Percentiles rank a stretch among this genome's conserved stretches.
Evolutionary conservation across 2,113 vertebrate genomes (phyloP).

Genomic region (Hyla sarda): DNA sequence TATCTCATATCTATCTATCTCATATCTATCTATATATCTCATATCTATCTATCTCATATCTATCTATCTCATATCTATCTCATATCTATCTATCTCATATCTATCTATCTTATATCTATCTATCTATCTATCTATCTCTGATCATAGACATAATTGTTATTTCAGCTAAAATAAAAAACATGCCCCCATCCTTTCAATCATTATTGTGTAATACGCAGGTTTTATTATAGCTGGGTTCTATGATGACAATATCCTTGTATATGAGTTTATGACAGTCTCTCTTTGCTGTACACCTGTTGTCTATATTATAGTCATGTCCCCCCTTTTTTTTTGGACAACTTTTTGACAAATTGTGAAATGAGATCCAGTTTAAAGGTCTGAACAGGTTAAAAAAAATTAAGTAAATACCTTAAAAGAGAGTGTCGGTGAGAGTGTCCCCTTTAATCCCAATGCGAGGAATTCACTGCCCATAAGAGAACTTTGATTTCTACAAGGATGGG

Average conservation of each 20-base stretch:
- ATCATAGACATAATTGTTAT: too few relatives aligned
- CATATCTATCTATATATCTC: background rate
- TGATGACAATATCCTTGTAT: too few relatives aligned
- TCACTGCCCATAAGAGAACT: constrained; percentile 14
- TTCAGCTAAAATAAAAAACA: too few relatives aligned
- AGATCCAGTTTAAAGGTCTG: background rate
- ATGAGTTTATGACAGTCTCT: too few relatives aligned
- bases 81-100: constrained; percentile 3
- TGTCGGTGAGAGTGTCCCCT: background rate
- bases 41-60: too few relatives aligned
- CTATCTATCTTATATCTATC: background rate
- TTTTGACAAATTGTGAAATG: background rate
- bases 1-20: background rate
- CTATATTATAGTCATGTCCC: background rate
- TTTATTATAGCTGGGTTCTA: too few relatives aligned
- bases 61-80: too few relatives aligned
- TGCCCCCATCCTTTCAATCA: too few relatives aligned
- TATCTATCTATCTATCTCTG: too few relatives aligned
- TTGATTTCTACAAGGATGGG: constrained; percentile 23
- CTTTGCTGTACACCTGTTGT: too few relatives aligned
- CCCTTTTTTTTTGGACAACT: background rate
- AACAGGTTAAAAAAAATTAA: background rate
- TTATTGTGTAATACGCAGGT: too few relatives aligned
- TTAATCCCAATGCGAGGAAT: background rate
- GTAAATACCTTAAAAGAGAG: too few relatives aligned